Base-by-base conservation (phyloP, 1,140 invertebrate species). In the Mya arenaria region DNA sequence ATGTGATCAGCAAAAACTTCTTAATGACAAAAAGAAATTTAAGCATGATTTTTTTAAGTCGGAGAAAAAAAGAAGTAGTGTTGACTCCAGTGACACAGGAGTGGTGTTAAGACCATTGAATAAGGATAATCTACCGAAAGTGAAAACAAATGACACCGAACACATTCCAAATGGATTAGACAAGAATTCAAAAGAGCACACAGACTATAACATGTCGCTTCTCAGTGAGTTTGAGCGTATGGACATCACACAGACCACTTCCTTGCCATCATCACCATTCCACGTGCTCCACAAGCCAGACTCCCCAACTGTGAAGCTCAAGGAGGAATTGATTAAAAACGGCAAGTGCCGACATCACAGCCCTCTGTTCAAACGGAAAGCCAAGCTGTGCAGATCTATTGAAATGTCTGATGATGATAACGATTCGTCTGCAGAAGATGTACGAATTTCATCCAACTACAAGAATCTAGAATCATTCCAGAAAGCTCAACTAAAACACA, bases 391-490 rank as follows among this genome's bases (percentile, higher is more conserved):
- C 13, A 37, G 68, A 15, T 94, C 95, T 36, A 95, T 96, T 25
- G 97, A 98, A 89, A 97, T 96, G 92, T 97, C 97, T 0, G 97
- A 98, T 88, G 97, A 97, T 87, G 97, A 98, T n/a, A 94, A 85
- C 4, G 94, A 25, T 93, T 95, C 72, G 94, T 94, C 90, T 32
- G 80, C 89, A 32, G 92, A 93, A 66, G 88, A 91, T 15, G 96
- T 91, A 90, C 95, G 91, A 88, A 93, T 83, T 93, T 95, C 79
- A 41, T 83, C 95, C 78, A 96, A 96, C 92, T 98, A 97, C 90
- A 95, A 95, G 80, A 96, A 98, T 92, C 94, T 98, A 73, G 97
- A 99, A 93, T 97, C 96, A 63, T 98, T 98, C 92, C 98, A 99
- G 91, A 98, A 98, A 93, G 96, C 97, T 48, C 97, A 98, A 89